Evolutionary conservation across 1,140 invertebrate species (phyloP), one percentile per base, ranked within the genome.

Genomic region (Hetaerina americana): DNA sequence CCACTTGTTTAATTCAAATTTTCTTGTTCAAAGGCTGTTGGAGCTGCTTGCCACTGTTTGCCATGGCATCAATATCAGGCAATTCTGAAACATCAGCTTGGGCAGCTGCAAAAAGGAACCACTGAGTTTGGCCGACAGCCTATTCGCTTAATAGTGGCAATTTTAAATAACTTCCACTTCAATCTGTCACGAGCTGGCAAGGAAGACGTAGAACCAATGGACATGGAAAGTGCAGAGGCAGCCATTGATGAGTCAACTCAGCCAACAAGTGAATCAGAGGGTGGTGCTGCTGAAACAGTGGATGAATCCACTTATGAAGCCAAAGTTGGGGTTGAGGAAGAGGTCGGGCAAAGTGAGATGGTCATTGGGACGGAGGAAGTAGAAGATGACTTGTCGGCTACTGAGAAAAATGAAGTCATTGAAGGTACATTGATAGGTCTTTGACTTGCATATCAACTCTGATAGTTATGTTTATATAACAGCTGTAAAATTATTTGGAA

Each of bases 141-240:
- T 66, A 88, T 93, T 0, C 88, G 92, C 75, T 86, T 97, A 57
- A 82, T 96, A 22, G 88, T 94, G 0, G 86, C 85, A 0, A 89
- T 98, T 70, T 81, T 99, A 27, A 92, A 97, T 80, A 87, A 90
- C 0, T 99, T 98, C 78, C 95, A 98, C 82, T 98, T 92, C 81
- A 92, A 97, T 84, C 80, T 97, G 27, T 88, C 86, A 0, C 88
- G 89, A 78, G 70, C 72, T 68, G 68, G 76, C 27, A 67, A 67
- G 66, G 26, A 67, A 18, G 18, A 26, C 24, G 67, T 5, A 12
- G 15, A 57, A 57, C n/a, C n/a, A n/a, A n/a, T n/a, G n/a, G n/a
- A n/a, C n/a, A 57, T 18, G 2, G n/a, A 5, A 3, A 57, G 2
- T 12, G 15, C 40, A 18, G 40, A 57, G 40, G 22, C 1, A 5